Evolutionary conservation across 64 coral and sea anemone species (phyloP), one percentile per base, ranked within the genome.

Genomic region (Orbicella faveolata): DNA sequence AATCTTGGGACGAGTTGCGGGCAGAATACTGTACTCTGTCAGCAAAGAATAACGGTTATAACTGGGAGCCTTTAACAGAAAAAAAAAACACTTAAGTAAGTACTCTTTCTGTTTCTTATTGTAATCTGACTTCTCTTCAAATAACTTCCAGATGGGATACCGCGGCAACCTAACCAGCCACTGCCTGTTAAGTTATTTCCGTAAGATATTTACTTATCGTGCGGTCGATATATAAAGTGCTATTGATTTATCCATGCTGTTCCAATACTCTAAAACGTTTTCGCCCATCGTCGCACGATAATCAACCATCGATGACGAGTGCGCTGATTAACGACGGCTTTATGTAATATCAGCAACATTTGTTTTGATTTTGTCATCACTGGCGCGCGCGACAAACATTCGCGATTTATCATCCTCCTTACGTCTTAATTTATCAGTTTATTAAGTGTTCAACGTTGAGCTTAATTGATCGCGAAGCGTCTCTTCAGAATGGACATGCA

Each of bases 321-420:
- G 64, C 9, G 19, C 3, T 34, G 61, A 67, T 83, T 83, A 67
- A 19, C 35, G 16, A 41, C 1, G 61, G 19, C 52, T 34, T 63
- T 63, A 81, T 34, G 25, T 57, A 81, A 83, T 48, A 36, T 66
- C 34, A 52, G 2, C 41, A 73, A 52, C 39, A 30, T 72, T 73
- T 72, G 82, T 37, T 39, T 73, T 85, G 9, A 37, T 72, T 85
- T 73, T 85, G 82, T 85, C 82, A 85, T 30, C 82, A 85, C 64
- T n/a, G 37, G 35, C 2, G 34, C 34, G 41, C 61, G 67, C 67
- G 67, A 70, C 9, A 70, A 70, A 70, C 21, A 70, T 25, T n/a
- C 21, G 67, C 20, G 30, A 70, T 70, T 6, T 70, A 11, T 70
- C 6, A 70, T 70, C 67, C 4, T 10, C 21, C 25, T 70, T 70